Evolutionary conservation across 1,140 invertebrate species (phyloP), one percentile per base, ranked within the genome.

Genomic region (Drosophila pallidifrons): DNA sequence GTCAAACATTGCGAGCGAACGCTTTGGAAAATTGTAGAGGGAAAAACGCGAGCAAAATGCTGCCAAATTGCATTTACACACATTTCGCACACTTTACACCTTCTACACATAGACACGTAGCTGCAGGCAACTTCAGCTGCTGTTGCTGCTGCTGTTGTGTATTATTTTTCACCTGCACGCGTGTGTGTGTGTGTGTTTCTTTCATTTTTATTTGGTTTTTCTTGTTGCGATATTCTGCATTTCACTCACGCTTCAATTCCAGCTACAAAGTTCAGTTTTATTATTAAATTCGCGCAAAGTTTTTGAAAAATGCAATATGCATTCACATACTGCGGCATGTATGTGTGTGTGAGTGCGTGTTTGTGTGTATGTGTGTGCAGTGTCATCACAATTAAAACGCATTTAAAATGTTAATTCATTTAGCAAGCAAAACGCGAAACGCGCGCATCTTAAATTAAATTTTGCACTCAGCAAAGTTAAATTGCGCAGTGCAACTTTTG

Each of bases 61-160:
- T 77, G 54, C 47, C 81, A 82, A 83, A 83, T 85, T 83, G 81
- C 81, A 83, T 85, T 83, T 85, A 70, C 81, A 85, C 73, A 73
- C 75, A 76, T 81, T 72, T 81, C 64, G 35, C 74, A 81, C 61
- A 67, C 79, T 80, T 83, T 69, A 73, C 81, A 76, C 81, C 55
- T 74, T 67, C 28, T 10, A 16, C 32, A 32, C 51, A 20, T 16
- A 20, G 54, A 43, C 54, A 59, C 57, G 57, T 57, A 20, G 54
- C 54, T n/a, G 11, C 25, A 11, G 20, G 57, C 41, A 45, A 51
- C 55, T 45, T 38, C 13, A 41, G 32, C 15, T 35, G 47, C 15
- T 55, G 54, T 16, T 35, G 32, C 15, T 35, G 47, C 15, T 55
- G 54, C 35, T 35, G 20, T 6, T 43, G 11, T 57, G 55, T 68